These are phyloP conservation scores for Morus bassanus DNA, from an alignment of 2,797 vertebrate genomes.

Conservation along the genomic window DNA sequence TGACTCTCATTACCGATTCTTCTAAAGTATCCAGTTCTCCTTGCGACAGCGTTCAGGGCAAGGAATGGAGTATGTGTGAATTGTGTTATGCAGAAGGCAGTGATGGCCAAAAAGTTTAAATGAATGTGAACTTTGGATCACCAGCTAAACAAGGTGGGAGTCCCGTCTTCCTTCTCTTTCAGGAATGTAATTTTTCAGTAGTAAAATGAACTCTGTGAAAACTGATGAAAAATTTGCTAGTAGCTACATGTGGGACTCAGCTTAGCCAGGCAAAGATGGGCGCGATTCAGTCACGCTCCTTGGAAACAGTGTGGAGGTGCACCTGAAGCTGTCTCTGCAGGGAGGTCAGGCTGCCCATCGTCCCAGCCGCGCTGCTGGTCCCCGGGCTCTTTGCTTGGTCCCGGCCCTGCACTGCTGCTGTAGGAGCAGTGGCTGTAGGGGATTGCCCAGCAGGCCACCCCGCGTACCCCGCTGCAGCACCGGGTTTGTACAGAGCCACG, in stretches of 20 bases:
- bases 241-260: not conserved
- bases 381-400: not conserved
- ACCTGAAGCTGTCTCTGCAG: not conserved
- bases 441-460: no score
- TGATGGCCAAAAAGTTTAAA: not conserved
- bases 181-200: not conserved
- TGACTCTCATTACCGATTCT: not conserved
- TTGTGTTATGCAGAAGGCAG: not conserved
- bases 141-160: not conserved
- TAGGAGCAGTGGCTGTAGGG: not conserved
- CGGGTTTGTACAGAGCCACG: not conserved
- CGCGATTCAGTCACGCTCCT: no score
- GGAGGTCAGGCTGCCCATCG: not conserved
- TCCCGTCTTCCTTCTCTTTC: not conserved
- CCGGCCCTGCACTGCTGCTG: not conserved
- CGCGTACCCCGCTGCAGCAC: rapidly evolving
- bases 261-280: not conserved
- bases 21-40: not conserved
- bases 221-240: no score
- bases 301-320: not conserved
- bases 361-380: rapidly evolving
- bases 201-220: not conserved
- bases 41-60: rapidly evolving
- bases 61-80: not conserved
- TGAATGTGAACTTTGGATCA: not conserved